phyloP scores from a whole-genome alignment of 2,888 invertebrate genomes.

The Agrenia bidenticulata region DNA sequence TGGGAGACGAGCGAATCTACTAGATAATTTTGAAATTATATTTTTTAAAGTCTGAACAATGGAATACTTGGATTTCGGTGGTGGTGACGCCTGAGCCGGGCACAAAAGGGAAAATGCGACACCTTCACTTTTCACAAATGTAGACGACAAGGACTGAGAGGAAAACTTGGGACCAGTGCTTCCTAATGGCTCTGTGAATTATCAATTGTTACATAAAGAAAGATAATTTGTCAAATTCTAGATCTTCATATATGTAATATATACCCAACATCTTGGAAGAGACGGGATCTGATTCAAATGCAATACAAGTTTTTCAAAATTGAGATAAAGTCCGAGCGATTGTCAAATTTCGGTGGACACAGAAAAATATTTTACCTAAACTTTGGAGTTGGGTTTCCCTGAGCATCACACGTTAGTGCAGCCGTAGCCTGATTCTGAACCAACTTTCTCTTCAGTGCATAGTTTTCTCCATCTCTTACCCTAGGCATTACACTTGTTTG shows the following conservation, averaged over 20 bases:
- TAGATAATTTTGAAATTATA: no score
- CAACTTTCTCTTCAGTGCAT: constrained; percentile 37
- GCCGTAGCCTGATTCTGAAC: constrained; percentile 15
- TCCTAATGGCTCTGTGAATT: constrained; percentile 52
- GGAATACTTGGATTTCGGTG: constrained; percentile 50
- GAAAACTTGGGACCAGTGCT: constrained; percentile 53
- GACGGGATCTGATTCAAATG: background rate
- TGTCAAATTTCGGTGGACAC: background rate
- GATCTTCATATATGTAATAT: no score
- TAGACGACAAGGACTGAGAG: constrained; percentile 49
- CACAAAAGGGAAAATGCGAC: constrained; percentile 48
- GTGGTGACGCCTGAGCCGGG: constrained; percentile 51
- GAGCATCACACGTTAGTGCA: constrained; percentile 50
- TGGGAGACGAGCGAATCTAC: constrained; percentile 20
- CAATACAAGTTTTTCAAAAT: background rate
- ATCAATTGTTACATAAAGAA: no score
- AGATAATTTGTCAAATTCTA: no score
- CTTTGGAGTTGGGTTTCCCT: constrained; percentile 49
- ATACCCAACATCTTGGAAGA: no score
- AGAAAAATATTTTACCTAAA: constrained; percentile 42
- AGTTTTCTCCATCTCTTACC: constrained; percentile 57
- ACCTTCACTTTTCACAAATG: constrained; percentile 49
- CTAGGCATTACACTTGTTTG: constrained; percentile 63
- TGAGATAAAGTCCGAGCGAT: background rate
- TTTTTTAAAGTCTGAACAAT: no score